These are phyloP conservation scores for Dasyprocta punctata DNA, from an alignment of 2,113 vertebrate genomes.

Conservation along the genomic window DNA sequence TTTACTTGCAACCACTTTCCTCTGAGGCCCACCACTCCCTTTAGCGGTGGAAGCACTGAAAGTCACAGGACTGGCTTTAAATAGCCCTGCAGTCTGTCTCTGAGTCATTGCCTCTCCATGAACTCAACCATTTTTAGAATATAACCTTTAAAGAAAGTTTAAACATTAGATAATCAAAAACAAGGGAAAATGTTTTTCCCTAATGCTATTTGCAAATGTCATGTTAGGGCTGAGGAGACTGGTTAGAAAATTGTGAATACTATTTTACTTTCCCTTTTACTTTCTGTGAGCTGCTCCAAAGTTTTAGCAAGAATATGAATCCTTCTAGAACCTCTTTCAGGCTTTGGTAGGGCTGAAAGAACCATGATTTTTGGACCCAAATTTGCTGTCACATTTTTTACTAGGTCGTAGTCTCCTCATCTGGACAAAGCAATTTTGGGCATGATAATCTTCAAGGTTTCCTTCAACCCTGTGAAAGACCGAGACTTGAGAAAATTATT, in stretches of 20 bases:
- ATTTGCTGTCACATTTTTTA: neutral
- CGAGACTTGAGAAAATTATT: constrained; percentile 5
- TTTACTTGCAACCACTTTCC: neutral
- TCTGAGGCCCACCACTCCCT: neutral
- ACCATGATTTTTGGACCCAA: neutral
- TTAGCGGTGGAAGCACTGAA: neutral
- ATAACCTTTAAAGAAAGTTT: constrained; percentile 73
- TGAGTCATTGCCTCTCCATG: constrained; percentile 11
- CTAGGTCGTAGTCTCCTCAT: neutral
- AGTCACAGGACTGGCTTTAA: constrained; percentile 56
- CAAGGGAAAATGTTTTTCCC: constrained; percentile 40
- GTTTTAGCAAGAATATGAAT: neutral
- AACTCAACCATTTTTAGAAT: constrained; percentile 71
- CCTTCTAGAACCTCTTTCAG: neutral
- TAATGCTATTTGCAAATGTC: constrained; percentile 68
- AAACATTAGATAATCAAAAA: constrained; percentile 64
- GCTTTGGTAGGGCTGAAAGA: neutral
- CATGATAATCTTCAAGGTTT: neutral
- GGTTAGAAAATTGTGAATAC: constrained; percentile 8
- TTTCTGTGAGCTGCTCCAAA: neutral
- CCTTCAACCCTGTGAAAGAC: neutral
- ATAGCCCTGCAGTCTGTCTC: constrained; percentile 43
- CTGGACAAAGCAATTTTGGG: neutral
- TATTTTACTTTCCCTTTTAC: neutral
- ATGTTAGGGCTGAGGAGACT: constrained; percentile 6